A percentile compares a stretch with the other conserved stretches of the same genome.
These are phyloP conservation scores for Myodes glareolus DNA, from an alignment of 2,113 vertebrate genomes.

Conservation along the genomic window DNA sequence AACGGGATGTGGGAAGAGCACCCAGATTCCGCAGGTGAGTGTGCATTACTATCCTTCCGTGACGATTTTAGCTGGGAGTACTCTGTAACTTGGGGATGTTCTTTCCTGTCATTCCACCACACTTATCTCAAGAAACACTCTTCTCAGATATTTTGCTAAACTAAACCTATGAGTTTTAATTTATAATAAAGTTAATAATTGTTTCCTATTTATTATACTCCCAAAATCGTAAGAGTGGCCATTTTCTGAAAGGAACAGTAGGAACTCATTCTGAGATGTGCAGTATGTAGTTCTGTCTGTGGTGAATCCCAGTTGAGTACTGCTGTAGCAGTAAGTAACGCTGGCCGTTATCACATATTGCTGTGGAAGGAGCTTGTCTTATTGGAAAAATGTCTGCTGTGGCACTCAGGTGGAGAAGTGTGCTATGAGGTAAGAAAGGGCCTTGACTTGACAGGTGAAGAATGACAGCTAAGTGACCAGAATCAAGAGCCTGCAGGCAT, in stretches of 20 bases:
- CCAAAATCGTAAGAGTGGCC: neutral
- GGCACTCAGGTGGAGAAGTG: neutral
- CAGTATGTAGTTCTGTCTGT: neutral
- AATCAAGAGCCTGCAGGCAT: neutral
- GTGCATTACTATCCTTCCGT: neutral
- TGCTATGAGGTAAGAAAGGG: neutral
- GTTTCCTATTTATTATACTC: constrained; percentile 34
- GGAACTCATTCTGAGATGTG: neutral
- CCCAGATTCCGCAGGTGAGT: constrained; percentile 96
- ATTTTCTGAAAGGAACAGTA: neutral
- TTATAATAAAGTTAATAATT: constrained; percentile 14
- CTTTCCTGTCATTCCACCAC: neutral
- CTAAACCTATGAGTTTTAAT: constrained; percentile 17
- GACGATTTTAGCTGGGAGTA: neutral
- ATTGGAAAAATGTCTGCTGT: neutral
- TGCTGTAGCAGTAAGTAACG: neutral
- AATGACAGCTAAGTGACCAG: neutral
- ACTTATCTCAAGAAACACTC: constrained; percentile 4
- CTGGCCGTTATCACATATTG: neutral
- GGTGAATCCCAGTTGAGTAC: neutral
- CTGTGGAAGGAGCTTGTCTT: neutral
- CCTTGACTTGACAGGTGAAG: neutral
- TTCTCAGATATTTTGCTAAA: neutral
- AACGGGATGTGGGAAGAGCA: constrained; percentile 98
- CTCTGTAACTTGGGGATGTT: neutral